Conservation (phyloP, 2,113 vertebrate genomes). For the Ranitomeya variabilis region DNA sequence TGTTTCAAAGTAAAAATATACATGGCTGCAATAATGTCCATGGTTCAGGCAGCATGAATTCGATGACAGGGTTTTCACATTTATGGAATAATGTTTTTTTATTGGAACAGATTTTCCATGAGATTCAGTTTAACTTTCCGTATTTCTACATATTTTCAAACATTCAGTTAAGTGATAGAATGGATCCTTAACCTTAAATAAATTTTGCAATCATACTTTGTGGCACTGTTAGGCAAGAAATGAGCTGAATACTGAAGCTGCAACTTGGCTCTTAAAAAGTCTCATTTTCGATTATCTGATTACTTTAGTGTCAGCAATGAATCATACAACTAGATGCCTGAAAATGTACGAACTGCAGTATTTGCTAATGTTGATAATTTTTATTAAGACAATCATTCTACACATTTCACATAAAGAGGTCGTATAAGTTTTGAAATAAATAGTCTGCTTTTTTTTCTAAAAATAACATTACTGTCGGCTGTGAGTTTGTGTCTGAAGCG, state of each 20-base stretch:
- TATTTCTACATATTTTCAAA: constrained; percentile 7
- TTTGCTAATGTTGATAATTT: neutral
- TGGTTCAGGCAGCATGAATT: too few relatives aligned
- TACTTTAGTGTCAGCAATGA: constrained; percentile 13
- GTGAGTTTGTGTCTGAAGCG: neutral
- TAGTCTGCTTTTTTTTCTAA: neutral
- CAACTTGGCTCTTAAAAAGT: neutral
- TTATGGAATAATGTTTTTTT: too few relatives aligned
- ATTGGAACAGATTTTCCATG: too few relatives aligned
- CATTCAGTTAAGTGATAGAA: constrained; percentile 5
- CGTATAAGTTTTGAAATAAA: neutral
- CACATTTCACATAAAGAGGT: neutral
- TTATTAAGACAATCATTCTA: neutral
- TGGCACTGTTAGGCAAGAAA: constrained; percentile 23
- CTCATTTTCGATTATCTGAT: constrained; percentile 19
- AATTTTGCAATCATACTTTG: constrained; percentile 7
- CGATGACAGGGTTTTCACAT: too few relatives aligned
- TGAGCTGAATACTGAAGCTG: constrained; percentile 8
- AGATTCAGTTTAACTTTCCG: neutral
- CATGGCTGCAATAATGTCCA: too few relatives aligned
- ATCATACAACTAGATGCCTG: neutral
- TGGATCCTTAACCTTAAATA: constrained; percentile 8
- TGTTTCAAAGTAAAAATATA: too few relatives aligned
- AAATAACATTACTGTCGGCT: too few relatives aligned
- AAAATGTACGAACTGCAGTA: neutral